Evolutionary conservation across 2,113 vertebrate genomes (phyloP).

Genomic region (Empidonax alnorum): DNA sequence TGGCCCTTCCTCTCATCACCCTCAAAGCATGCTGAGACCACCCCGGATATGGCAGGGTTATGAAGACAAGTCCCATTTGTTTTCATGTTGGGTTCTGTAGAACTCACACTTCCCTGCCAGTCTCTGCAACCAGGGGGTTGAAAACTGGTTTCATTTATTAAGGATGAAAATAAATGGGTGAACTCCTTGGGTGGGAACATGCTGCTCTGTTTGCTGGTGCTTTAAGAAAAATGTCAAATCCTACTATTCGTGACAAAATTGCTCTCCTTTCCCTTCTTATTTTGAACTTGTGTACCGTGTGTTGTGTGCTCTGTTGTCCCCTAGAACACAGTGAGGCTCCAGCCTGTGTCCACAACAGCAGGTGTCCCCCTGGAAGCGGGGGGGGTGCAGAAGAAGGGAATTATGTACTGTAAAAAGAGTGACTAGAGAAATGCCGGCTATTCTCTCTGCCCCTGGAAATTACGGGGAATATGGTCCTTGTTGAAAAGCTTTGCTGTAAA

Average conservation of each 20-base stretch:
- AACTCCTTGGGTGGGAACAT: neutral
- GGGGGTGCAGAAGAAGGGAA: neutral
- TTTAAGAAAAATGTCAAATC: neutral
- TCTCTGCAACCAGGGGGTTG: neutral
- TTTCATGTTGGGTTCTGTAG: neutral
- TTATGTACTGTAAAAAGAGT: rapidly evolving
- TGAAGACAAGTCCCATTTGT: neutral
- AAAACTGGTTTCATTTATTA: neutral
- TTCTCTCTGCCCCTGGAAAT: neutral
- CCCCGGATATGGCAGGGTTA: neutral
- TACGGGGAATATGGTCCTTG: neutral
- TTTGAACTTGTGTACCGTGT: neutral
- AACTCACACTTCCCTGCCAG: neutral
- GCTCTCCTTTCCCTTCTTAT: neutral
- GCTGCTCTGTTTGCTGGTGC: neutral
- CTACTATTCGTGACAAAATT: neutral
- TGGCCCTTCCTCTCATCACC: neutral
- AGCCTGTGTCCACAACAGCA: neutral
- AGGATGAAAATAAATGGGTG: neutral
- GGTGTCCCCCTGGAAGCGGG: neutral
- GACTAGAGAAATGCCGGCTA: neutral
- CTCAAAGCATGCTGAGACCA: neutral
- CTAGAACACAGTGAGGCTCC: neutral
- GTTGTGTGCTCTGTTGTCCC: neutral
- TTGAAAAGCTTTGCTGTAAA: neutral